phyloP scores from a whole-genome alignment of 2,113 vertebrate genomes.

The Malurus alboscapulatus region DNA sequence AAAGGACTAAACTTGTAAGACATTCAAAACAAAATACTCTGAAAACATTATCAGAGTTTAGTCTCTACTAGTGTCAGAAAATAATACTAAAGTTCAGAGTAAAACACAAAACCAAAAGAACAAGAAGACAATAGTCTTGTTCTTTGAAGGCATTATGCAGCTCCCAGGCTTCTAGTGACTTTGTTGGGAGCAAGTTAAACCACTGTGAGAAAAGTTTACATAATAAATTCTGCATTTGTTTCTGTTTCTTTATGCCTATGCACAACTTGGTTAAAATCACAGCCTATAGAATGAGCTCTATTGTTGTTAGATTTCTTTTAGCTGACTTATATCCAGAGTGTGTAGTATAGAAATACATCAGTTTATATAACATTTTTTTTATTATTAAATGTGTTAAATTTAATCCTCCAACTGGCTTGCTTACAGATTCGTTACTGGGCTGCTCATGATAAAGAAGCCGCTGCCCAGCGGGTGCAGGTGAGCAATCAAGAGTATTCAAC shows the following conservation, averaged over 20 bases:
- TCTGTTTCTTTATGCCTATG: not conserved
- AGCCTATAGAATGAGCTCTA: not conserved
- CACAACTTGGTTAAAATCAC: not conserved
- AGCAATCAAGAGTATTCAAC: slow-evolving; percentile 83
- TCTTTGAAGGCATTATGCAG: not conserved
- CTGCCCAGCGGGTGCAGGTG: slow-evolving; percentile 80
- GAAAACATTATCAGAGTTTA: not conserved
- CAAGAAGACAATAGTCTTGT: not conserved
- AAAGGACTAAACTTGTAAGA: not conserved
- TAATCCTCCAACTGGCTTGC: not conserved
- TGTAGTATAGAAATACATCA: not conserved
- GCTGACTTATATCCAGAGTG: not conserved
- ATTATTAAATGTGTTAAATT: not conserved
- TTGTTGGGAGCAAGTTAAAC: not conserved
- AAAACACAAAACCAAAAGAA: not conserved
- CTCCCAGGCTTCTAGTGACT: not conserved
- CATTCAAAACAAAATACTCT: not conserved
- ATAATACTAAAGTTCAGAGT: not conserved
- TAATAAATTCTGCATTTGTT: not conserved
- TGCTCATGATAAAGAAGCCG: slow-evolving; percentile 81
- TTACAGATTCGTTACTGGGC: slow-evolving; percentile 91
- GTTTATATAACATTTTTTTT: not conserved
- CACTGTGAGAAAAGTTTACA: not conserved
- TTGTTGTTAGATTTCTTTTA: not conserved
- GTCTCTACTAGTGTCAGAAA: not conserved